Percentiles rank a stretch among this genome's conserved stretches.
Conservation (phyloP, 2,888 invertebrate species). For the Schizotus pectinicornis region DNA sequence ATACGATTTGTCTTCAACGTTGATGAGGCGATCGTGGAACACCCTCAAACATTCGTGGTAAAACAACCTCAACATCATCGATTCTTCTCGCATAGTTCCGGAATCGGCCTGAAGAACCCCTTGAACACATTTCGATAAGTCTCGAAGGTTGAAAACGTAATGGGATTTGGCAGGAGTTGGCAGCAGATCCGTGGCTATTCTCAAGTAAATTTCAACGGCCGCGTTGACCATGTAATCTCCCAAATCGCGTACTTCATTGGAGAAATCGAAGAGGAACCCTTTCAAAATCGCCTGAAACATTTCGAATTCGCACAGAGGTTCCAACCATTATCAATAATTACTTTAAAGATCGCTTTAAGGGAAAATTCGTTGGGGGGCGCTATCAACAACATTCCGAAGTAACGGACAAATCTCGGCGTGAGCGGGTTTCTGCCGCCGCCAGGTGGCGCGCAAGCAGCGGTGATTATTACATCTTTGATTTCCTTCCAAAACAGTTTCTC, state of each 20-base stretch:
- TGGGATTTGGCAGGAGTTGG: slow-evolving; percentile 93
- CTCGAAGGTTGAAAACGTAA: slow-evolving; percentile 90
- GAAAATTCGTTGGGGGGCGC: slow-evolving; percentile 80
- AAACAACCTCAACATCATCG: slow-evolving; percentile 78
- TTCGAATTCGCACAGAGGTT: not conserved
- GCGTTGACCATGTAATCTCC: slow-evolving; percentile 79
- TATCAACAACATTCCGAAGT: slow-evolving; percentile 86
- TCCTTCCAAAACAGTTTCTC: slow-evolving; percentile 89
- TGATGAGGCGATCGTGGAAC: slow-evolving; percentile 88
- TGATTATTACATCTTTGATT: slow-evolving; percentile 81
- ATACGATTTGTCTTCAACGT: slow-evolving; percentile 79
- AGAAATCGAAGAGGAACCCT: slow-evolving; percentile 82
- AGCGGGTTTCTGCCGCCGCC: slow-evolving; percentile 89
- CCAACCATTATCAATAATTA: no score
- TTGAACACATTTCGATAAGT: slow-evolving; percentile 89
- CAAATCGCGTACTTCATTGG: slow-evolving; percentile 69
- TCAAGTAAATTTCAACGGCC: slow-evolving; percentile 82
- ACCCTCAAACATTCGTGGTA: slow-evolving; percentile 92
- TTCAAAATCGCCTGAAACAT: slow-evolving; percentile 67
- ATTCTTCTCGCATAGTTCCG: slow-evolving; percentile 69
- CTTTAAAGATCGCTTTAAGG: slow-evolving; percentile 79
- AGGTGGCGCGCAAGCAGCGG: slow-evolving; percentile 87
- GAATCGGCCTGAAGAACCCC: slow-evolving; percentile 86
- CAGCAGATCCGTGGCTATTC: slow-evolving; percentile 78
- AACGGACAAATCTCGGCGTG: slow-evolving; percentile 83